These are phyloP conservation scores for Andrena cerasifolii DNA, from an alignment of 1,140 invertebrate genomes.

Conservation along the genomic window DNA sequence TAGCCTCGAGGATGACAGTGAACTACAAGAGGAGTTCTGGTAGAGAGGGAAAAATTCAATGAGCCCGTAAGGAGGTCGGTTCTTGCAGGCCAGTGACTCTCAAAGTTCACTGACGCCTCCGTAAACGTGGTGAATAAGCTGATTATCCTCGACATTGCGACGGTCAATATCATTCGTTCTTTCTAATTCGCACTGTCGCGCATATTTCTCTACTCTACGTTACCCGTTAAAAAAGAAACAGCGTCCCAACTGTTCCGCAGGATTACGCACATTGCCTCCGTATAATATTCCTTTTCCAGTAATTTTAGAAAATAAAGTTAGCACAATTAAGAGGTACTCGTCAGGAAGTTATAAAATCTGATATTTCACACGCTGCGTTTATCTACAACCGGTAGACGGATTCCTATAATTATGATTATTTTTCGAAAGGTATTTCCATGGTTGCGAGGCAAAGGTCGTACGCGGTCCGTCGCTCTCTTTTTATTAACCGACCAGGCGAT, in stretches of 20 bases:
- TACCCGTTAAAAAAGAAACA: not conserved
- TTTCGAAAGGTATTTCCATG: not conserved
- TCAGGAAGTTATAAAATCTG: not conserved
- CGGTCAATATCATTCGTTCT: conserved; percentile 24
- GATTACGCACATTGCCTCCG: no score
- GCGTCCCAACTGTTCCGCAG: not conserved
- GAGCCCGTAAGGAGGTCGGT: conserved; percentile 70
- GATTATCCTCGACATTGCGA: conserved; percentile 51
- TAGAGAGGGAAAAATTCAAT: conserved; percentile 69
- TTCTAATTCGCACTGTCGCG: not conserved
- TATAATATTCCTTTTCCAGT: no score
- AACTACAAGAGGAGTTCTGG: conserved; percentile 57
- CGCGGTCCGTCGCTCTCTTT: not conserved
- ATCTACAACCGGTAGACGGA: not conserved
- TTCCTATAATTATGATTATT: not conserved
- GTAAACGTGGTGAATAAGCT: conserved; percentile 47
- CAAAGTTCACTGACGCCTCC: conserved; percentile 67
- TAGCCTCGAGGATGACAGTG: conserved; percentile 60
- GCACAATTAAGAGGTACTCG: no score
- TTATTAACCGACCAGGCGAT: not conserved
- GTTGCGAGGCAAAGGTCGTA: not conserved
- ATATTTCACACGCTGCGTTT: not conserved
- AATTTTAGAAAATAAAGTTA: no score
- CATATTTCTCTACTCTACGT: not conserved
- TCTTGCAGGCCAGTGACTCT: conserved; percentile 65